Evolutionary conservation across 30 jellyfish, hydroid and myxozoan species (phyloP).

Genomic region (Aurelia sp.): DNA sequence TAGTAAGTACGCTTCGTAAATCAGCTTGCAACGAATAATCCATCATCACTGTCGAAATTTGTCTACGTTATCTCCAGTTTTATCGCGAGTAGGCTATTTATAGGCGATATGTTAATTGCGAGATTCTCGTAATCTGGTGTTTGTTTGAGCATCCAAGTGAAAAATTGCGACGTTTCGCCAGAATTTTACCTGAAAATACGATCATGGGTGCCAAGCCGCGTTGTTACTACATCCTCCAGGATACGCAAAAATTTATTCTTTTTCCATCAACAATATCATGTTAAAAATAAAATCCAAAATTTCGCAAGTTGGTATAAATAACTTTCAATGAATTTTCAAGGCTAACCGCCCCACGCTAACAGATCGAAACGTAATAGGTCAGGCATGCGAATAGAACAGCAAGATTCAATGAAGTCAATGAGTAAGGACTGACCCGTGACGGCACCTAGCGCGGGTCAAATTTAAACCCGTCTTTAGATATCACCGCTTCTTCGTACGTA

Average conservation of each 20-base stretch:
- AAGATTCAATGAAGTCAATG: conserved; percentile 69
- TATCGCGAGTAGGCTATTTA: no score
- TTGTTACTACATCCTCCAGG: conserved; percentile 39
- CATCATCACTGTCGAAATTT: no score
- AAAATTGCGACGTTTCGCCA: no score
- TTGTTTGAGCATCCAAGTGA: no score
- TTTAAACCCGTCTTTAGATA: neutral
- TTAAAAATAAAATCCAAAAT: no score
- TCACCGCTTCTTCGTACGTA: neutral
- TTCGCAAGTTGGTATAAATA: neutral
- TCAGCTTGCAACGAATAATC: no score
- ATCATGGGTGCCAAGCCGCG: conserved; percentile 63
- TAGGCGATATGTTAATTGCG: no score
- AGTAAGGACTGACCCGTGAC: conserved; percentile 69
- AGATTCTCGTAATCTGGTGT: no score
- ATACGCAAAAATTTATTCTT: conserved; percentile 15
- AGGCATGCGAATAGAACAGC: conserved; percentile 60
- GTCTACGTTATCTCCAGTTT: no score
- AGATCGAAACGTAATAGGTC: conserved; percentile 39
- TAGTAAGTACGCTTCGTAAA: no score
- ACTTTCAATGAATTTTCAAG: neutral
- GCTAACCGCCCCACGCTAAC: conserved; percentile 1
- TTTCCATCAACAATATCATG: neutral
- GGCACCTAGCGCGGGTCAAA: conserved; percentile 33
- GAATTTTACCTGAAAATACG: conserved; percentile 34